Evolutionary conservation across 1,140 invertebrate genomes (phyloP).

Genomic region (Drosophila suzukii): DNA sequence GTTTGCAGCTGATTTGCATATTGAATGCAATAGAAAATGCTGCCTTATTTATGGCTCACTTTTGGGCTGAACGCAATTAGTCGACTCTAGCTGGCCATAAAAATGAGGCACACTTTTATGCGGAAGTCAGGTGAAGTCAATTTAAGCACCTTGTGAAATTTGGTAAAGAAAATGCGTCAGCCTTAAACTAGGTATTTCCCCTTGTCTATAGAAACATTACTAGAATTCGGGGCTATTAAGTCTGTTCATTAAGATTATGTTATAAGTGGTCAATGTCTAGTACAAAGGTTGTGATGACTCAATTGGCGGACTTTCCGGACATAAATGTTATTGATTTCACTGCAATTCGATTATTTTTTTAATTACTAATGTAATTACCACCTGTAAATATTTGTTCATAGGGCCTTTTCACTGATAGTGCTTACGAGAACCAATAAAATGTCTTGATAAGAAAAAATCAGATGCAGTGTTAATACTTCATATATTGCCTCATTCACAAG

Average conservation of each 20-base stretch:
- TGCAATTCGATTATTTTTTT: neutral
- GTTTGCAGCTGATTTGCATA: constrained; percentile 70
- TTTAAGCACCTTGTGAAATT: constrained; percentile 29
- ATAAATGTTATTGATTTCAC: no score
- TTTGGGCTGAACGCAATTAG: constrained; percentile 11
- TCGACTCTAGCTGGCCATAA: neutral
- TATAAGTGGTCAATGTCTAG: neutral
- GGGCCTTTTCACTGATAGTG: neutral
- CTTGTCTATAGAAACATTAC: neutral
- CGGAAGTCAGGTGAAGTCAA: no score
- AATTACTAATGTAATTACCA: constrained; percentile 2
- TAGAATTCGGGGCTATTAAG: neutral
- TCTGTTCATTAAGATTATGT: neutral
- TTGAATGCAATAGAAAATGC: constrained; percentile 64
- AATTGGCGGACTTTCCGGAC: neutral
- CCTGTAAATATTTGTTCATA: constrained; percentile 15
- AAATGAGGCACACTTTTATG: constrained; percentile 18
- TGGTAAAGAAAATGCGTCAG: neutral
- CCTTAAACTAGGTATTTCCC: neutral
- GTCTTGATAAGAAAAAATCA: constrained; percentile 1
- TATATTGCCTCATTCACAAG: constrained; percentile 1
- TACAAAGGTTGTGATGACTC: neutral
- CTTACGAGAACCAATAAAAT: neutral
- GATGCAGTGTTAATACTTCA: neutral
- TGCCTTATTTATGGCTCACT: constrained; percentile 57